Evolutionary conservation across 2,113 vertebrate genomes (phyloP).

Genomic region (Sphaerodactylus townsendi): DNA sequence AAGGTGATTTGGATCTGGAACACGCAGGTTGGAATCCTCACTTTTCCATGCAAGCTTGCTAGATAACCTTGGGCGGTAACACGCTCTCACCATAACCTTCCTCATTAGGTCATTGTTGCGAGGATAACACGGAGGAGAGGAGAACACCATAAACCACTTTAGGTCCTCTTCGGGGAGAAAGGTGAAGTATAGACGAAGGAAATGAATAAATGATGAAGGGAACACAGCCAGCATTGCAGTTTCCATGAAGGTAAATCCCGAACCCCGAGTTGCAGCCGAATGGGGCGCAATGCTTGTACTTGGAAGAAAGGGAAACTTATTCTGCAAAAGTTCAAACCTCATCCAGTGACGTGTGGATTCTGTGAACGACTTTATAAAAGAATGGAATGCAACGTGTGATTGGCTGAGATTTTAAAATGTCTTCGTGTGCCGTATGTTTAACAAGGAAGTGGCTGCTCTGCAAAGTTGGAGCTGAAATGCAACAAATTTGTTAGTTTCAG

Average conservation of each 20-base stretch:
- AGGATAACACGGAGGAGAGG: too few species aligned
- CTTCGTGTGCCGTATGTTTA: constrained; percentile 10
- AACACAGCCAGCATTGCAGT: neutral
- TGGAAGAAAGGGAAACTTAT: neutral
- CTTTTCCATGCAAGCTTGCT: too few species aligned
- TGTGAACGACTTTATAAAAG: neutral
- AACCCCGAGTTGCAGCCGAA: neutral
- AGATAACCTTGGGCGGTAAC: too few species aligned
- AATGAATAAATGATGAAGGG: too few species aligned
- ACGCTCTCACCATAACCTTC: too few species aligned
- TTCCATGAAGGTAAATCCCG: neutral
- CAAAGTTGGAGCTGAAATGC: neutral
- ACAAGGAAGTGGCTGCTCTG: constrained; percentile 11
- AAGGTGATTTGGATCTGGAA: too few species aligned
- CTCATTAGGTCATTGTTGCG: too few species aligned
- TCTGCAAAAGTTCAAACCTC: neutral
- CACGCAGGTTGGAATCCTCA: too few species aligned
- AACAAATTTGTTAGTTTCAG: too few species aligned
- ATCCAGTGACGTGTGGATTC: constrained; percentile 8
- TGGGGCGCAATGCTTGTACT: neutral
- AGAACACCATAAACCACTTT: too few species aligned
- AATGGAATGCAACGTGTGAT: neutral
- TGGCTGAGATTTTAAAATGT: constrained; percentile 23
- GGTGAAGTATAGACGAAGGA: too few species aligned
- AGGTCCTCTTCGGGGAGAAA: too few species aligned